Percentiles rank a stretch among this genome's conserved stretches.
phyloP scores from a whole-genome alignment of 2,113 vertebrate genomes.

The Cochlearius cochlearius region DNA sequence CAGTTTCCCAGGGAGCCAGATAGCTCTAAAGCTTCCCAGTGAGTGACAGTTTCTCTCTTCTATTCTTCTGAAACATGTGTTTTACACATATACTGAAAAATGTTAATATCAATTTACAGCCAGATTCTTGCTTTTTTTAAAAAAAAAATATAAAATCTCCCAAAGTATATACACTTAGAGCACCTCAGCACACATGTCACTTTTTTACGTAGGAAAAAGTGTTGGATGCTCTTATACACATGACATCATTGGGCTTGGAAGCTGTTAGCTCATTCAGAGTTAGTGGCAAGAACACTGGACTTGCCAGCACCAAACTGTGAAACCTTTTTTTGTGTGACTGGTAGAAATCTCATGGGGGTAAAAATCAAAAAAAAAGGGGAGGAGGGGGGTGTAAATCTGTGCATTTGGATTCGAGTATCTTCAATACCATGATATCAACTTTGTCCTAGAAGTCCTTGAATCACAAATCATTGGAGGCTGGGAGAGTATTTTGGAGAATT shows the following conservation, averaged over 20 bases:
- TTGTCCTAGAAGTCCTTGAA: conserved; percentile 56
- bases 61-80: conserved; percentile 68
- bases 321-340: conserved; percentile 39
- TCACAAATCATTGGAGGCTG: conserved; percentile 29
- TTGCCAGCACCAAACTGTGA: conserved; percentile 61
- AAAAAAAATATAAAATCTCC: not conserved
- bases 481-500: conserved; percentile 51
- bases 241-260: conserved; percentile 48
- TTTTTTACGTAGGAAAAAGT: conserved; percentile 54
- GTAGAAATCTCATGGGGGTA: conserved; percentile 31
- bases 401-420: conserved; percentile 41
- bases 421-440: not conserved
- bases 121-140: not conserved
- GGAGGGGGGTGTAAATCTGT: conserved; percentile 25
- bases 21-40: conserved; percentile 69
- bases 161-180: conserved; percentile 39
- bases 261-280: conserved; percentile 44
- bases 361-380: conserved; percentile 1
- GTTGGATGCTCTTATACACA: conserved; percentile 58
- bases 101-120: conserved; percentile 64
- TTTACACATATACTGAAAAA: conserved; percentile 68
- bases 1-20: conserved; percentile 69
- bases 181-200: conserved; percentile 57
- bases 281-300: conserved; percentile 51
- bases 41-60: conserved; percentile 71